A percentile compares a stretch with the other conserved stretches of the same genome.
phyloP scores from a whole-genome alignment of 2,113 vertebrate species.

The Alligator sinensis region DNA sequence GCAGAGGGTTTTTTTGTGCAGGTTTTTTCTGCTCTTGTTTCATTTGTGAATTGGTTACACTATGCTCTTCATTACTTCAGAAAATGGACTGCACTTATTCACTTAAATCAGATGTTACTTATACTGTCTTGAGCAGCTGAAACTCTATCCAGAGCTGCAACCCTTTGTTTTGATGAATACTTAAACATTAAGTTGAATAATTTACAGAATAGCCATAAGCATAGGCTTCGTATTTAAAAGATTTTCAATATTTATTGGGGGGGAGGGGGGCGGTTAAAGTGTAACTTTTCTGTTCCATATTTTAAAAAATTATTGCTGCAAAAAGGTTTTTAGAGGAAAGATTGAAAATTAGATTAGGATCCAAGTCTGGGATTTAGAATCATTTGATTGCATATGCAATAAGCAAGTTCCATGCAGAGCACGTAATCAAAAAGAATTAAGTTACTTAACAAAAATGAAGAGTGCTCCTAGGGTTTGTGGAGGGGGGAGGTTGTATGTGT shows the following conservation, averaged over 20 bases:
- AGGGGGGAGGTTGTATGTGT: no score
- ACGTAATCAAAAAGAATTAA: neutral
- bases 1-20: neutral
- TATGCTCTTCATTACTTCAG: neutral
- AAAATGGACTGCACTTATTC: constrained; percentile 12
- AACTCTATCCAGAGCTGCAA: constrained; percentile 8
- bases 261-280: neutral
- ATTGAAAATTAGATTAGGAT: constrained; percentile 10
- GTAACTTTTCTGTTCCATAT: constrained; percentile 36
- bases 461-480: neutral
- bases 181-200: constrained; percentile 55
- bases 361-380: constrained; percentile 9
- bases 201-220: constrained; percentile 55
- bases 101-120: neutral
- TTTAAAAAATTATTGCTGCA: constrained; percentile 11
- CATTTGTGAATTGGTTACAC: neutral
- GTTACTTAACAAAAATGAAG: neutral
- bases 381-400: neutral
- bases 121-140: constrained; percentile 36
- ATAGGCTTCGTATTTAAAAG: constrained; percentile 27
- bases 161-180: constrained; percentile 28
- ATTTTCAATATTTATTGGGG: neutral
- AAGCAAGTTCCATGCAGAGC: neutral
- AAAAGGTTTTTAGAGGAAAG: neutral
- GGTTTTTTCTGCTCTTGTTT: neutral